These are phyloP conservation scores for Ophraella communa DNA, from an alignment of 2,888 invertebrate genomes.

Conservation along the genomic window DNA sequence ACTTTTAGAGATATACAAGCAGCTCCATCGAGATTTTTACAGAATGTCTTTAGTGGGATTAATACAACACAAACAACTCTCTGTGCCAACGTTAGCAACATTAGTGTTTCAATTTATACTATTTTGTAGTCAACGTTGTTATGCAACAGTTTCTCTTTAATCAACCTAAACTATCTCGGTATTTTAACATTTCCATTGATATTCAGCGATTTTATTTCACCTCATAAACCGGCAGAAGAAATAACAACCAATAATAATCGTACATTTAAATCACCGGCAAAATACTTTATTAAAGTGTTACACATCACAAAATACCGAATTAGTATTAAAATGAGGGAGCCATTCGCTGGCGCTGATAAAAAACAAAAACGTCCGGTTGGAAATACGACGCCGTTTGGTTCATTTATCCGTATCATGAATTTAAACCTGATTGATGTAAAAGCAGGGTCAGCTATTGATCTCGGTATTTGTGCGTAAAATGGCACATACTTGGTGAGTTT, in stretches of 20 bases:
- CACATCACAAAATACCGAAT: constrained; percentile 25
- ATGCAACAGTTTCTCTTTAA: too few species aligned
- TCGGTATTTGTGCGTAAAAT: neutral
- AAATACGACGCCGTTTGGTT: constrained; percentile 3
- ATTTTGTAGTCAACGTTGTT: too few species aligned
- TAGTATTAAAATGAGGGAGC: constrained; percentile 24
- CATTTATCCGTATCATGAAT: constrained; percentile 1
- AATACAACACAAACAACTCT: too few species aligned
- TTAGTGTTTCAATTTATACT: too few species aligned
- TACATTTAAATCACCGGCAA: neutral
- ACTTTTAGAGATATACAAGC: too few species aligned
- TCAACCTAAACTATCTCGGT: too few species aligned
- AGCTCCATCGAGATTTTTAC: too few species aligned
- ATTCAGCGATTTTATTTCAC: neutral
- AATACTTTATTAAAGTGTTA: constrained; percentile 17
- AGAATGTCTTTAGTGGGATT: too few species aligned
- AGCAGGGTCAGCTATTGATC: neutral
- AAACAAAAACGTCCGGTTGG: constrained; percentile 11
- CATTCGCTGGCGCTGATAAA: constrained; percentile 8
- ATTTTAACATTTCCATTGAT: too few species aligned
- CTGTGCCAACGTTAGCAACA: too few species aligned
- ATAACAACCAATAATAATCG: neutral
- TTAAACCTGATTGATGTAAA: neutral
- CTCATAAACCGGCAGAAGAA: neutral
- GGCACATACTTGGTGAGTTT: neutral